Evolutionary conservation across 2,113 vertebrate species (phyloP).

Genomic region (Eudyptes chrysolophus): DNA sequence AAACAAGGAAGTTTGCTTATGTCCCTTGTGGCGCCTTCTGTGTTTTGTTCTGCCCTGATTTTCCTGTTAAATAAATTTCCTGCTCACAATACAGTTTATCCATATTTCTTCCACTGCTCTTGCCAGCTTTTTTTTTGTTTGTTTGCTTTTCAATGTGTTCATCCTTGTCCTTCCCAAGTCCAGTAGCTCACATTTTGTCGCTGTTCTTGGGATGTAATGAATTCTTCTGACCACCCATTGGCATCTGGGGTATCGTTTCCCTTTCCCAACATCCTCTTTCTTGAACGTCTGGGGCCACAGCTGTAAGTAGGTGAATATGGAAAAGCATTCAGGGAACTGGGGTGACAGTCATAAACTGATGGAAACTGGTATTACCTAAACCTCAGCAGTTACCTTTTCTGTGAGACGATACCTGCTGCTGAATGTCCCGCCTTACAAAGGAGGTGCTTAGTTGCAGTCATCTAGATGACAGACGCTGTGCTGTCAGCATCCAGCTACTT

Average conservation of each 20-base stretch:
- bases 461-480: not conserved
- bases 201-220: not conserved
- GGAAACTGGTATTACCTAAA: not conserved
- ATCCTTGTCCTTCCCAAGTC: not conserved
- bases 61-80: not conserved
- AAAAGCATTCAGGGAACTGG: not conserved
- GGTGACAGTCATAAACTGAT: not conserved
- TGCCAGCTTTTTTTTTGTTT: not conserved
- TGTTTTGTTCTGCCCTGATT: not conserved
- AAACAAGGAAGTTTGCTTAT: conserved; percentile 10
- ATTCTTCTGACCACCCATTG: not conserved
- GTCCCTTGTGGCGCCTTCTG: not conserved
- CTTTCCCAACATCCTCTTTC: not conserved
- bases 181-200: not conserved
- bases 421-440: not conserved
- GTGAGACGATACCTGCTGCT: not conserved
- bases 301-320: not conserved
- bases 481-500: not conserved
- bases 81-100: not conserved
- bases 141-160: not conserved
- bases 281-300: not conserved
- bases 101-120: not conserved
- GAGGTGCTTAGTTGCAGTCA: not conserved
- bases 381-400: not conserved
- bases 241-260: not conserved